Evolutionary conservation across 1,140 invertebrate species (phyloP).

Genomic region (Samia ricini): DNA sequence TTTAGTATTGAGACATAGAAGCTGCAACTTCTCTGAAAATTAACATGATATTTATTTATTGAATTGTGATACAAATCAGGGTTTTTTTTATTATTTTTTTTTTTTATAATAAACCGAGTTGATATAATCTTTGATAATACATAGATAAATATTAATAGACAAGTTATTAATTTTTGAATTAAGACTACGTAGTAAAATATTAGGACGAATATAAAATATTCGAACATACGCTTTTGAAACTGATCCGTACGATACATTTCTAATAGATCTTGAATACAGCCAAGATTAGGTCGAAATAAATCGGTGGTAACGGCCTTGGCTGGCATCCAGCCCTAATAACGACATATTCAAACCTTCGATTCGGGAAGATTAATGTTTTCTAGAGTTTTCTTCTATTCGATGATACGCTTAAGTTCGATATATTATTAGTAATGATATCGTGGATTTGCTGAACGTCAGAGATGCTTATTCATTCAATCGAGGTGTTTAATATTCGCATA

Average conservation of each 20-base stretch:
- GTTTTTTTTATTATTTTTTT: no score
- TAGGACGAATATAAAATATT: no score
- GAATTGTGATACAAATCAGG: no score
- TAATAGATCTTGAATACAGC: not conserved
- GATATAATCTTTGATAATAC: no score
- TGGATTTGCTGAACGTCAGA: slow-evolving; percentile 4
- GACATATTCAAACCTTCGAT: slow-evolving; percentile 33
- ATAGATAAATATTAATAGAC: no score
- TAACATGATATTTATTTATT: no score
- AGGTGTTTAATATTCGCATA: not conserved
- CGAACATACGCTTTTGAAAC: not conserved
- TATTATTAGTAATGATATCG: slow-evolving; percentile 10
- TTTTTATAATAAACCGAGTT: no score
- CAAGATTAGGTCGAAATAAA: slow-evolving; percentile 7
- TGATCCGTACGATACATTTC: not conserved
- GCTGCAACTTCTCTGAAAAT: no score
- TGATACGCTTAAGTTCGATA: not conserved
- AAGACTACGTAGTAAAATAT: no score
- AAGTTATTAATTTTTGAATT: no score
- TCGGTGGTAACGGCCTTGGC: slow-evolving; percentile 20
- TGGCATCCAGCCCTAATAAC: slow-evolving; percentile 28
- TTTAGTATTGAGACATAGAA: no score
- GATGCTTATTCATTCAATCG: not conserved
- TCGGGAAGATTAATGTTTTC: slow-evolving; percentile 26
- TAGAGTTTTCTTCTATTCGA: slow-evolving; percentile 5